Evolutionary conservation across 2,888 invertebrate species (phyloP).

Genomic region (Protodeltote pygarga): DNA sequence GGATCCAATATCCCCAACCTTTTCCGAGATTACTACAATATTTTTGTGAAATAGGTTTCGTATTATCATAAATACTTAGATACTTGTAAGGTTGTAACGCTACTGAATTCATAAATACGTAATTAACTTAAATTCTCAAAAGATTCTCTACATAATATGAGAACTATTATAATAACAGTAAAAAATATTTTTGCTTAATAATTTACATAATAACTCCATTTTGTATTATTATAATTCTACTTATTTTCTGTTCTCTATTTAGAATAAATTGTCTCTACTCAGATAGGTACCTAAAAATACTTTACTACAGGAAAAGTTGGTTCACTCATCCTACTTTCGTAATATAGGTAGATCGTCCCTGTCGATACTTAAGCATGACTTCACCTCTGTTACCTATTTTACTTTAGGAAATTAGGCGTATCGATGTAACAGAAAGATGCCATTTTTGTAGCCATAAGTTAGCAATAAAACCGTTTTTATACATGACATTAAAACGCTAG

Average conservation of each 20-base stretch:
- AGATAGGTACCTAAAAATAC: no score
- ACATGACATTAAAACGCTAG: no score
- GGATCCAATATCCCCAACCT: background rate
- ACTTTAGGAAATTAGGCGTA: slow-evolving; percentile 18
- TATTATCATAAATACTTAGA: background rate
- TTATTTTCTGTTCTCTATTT: slow-evolving; percentile 14
- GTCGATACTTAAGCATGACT: slow-evolving; percentile 26
- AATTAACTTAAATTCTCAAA: slow-evolving; percentile 11
- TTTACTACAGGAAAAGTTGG: slow-evolving; percentile 28
- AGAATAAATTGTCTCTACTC: slow-evolving; percentile 14
- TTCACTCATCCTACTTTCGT: slow-evolving; percentile 29
- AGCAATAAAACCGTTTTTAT: slow-evolving; percentile 32
- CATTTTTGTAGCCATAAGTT: slow-evolving; percentile 4
- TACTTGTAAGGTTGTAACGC: slow-evolving; percentile 3
- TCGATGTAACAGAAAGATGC: slow-evolving; percentile 12
- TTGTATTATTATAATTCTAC: slow-evolving; percentile 7
- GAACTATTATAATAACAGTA: slow-evolving; percentile 18
- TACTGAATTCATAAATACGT: slow-evolving; percentile 12
- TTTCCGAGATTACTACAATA: background rate
- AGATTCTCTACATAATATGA: slow-evolving; percentile 3
- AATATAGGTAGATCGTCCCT: slow-evolving; percentile 20
- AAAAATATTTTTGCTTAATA: slow-evolving; percentile 20
- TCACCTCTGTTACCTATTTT: slow-evolving; percentile 21
- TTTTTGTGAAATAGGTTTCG: background rate
- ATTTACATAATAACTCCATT: slow-evolving; percentile 38